Conservation (phyloP, 2,888 invertebrate species). For the Leucophenga montana region DNA sequence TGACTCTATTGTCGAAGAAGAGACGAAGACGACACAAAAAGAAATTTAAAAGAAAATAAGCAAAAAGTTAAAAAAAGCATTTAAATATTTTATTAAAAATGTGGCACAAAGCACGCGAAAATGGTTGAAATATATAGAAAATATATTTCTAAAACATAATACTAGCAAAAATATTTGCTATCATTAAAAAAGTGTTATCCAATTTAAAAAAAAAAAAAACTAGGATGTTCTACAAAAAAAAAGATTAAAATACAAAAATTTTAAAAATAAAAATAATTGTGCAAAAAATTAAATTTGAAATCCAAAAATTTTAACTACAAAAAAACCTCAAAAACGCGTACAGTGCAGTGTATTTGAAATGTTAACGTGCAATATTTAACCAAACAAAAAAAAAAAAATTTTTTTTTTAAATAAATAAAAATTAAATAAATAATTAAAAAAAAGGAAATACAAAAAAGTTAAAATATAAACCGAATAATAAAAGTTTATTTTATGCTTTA, state of each 20-base stretch:
- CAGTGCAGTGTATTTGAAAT: constrained; percentile 27
- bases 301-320: constrained; percentile 42
- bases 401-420: constrained; percentile 9
- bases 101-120: constrained; percentile 64
- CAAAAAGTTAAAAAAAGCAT: constrained; percentile 31
- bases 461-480: constrained; percentile 31
- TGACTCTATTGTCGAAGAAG: constrained; percentile 37
- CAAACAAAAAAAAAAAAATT: constrained; percentile 11
- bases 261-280: constrained; percentile 39
- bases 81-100: constrained; percentile 48
- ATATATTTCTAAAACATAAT: constrained; percentile 41
- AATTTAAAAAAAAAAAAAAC: constrained; percentile 46
- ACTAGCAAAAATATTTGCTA: constrained; percentile 33
- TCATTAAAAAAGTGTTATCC: constrained; percentile 57
- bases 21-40: constrained; percentile 44
- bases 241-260: constrained; percentile 35
- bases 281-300: constrained; percentile 55
- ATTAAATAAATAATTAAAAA: constrained; percentile 24
- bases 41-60: constrained; percentile 51
- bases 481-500: neutral
- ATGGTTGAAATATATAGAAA: constrained; percentile 54
- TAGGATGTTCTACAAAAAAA: constrained; percentile 25
- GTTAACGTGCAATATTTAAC: constrained; percentile 22
- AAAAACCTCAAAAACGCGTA: constrained; percentile 32
- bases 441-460: constrained; percentile 36